phyloP scores from a whole-genome alignment of 2,888 invertebrate genomes.

The Dryobota labecula region DNA sequence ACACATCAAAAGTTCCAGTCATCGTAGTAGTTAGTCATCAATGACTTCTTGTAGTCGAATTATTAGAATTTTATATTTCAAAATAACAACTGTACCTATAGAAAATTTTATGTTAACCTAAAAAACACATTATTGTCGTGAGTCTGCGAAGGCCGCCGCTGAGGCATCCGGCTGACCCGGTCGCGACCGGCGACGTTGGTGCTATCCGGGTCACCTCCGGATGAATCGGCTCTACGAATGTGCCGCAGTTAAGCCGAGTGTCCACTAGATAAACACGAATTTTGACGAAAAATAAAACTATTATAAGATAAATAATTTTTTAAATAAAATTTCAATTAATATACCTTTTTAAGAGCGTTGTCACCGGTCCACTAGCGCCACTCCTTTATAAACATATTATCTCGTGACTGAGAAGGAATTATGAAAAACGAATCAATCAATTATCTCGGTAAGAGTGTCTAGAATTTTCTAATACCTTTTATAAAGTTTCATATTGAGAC shows the following conservation, averaged over 20 bases:
- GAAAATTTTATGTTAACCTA: conserved; percentile 51
- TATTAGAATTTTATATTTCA: background rate
- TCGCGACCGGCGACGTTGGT: conserved; percentile 87
- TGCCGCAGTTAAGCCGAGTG: conserved; percentile 65
- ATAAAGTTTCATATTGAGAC: too few species aligned
- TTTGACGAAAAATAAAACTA: conserved; percentile 4
- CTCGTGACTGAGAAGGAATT: too few species aligned
- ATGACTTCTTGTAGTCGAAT: background rate
- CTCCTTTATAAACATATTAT: too few species aligned
- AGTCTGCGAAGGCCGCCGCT: conserved; percentile 78
- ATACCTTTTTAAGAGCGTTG: too few species aligned
- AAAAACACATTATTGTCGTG: conserved; percentile 72
- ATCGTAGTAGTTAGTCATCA: conserved; percentile 16
- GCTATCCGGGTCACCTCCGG: conserved; percentile 88
- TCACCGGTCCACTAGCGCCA: too few species aligned
- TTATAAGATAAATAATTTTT: background rate
- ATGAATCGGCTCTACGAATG: conserved; percentile 58
- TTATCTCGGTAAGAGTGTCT: too few species aligned
- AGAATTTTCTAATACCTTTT: too few species aligned
- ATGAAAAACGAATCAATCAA: too few species aligned
- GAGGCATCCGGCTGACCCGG: conserved; percentile 85
- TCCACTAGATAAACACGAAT: conserved; percentile 61
- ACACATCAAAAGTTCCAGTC: background rate
- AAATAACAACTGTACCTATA: background rate
- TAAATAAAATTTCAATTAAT: background rate